Base-by-base conservation (phyloP, 2,797 vertebrate genomes). In the Acanthurus leucopareius region DNA sequence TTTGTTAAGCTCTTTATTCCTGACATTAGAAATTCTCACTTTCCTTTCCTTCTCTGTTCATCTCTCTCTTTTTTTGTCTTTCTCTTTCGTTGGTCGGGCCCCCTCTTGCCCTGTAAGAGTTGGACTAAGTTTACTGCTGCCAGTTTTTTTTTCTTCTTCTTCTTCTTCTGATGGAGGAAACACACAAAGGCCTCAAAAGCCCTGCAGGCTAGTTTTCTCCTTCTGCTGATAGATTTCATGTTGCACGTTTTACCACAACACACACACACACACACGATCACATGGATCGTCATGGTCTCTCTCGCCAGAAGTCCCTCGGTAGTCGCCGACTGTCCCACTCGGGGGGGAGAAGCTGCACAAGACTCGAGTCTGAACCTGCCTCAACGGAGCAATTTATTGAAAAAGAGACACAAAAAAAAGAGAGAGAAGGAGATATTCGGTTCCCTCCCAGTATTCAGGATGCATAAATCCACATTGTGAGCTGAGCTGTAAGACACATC, bases 361-460 rank as follows among this genome's bases (percentile, higher is more conserved):
- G 75, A 57, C 76, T 84, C 17, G 52, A 83, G 88, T 87, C 86
- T 91, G 85, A 89, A 92, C 89, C 82, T 88, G 89, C 44, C 88
- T 89, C 80, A 60, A 47, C 40, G 62, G 67, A 83, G 69, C 14
- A 15, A 78, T 86, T 81, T 82, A 66, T 80, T 84, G 56, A 61
- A 65, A 82, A 79, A 86, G 73, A 73, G 45, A 38, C 76, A 74
- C 71, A 76, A 59, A 25, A 25, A 25, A 25, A 3, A 25, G 25
- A 73, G 57, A 82, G 54, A 83, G 64, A 83, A 68, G 74, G 79
- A 59, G 69, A 77, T 79, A 76, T 83, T 45, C 77, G 80, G 57
- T 49, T 35, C 75, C 79, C 83, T 89, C 79, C 77, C 78, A 35
- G 80, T 54, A 77, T 89, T 84, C 85, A 84, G 20, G 35, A 80